phyloP scores from a whole-genome alignment of 2,888 invertebrate genomes.

The Phyllotreta cruciferae region DNA sequence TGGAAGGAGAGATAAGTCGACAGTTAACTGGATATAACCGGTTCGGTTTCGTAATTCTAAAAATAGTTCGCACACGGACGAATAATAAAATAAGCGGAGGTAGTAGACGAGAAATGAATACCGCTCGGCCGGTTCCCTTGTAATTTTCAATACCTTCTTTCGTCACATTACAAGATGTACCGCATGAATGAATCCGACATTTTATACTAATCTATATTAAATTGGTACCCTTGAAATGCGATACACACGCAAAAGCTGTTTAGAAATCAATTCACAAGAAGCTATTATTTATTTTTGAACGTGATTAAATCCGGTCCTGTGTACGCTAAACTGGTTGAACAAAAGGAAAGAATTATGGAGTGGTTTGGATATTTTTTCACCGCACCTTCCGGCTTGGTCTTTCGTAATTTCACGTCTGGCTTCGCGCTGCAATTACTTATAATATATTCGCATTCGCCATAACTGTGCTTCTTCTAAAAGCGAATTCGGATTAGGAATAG shows the following conservation, averaged over 20 bases:
- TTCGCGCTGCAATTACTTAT: neutral
- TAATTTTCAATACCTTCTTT: too few species aligned
- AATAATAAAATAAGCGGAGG: conserved; percentile 7
- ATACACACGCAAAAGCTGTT: too few species aligned
- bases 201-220: too few species aligned
- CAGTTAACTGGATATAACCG: conserved; percentile 42
- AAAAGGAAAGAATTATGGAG: neutral
- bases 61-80: conserved; percentile 35
- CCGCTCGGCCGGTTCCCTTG: neutral
- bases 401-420: conserved; percentile 9
- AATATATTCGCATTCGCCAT: neutral
- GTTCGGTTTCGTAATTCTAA: conserved; percentile 40
- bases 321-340: neutral
- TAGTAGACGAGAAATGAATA: neutral
- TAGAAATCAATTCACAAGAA: too few species aligned
- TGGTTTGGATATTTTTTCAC: conserved; percentile 23
- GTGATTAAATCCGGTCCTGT: neutral
- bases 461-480: neutral
- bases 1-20: conserved; percentile 37
- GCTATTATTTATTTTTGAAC: too few species aligned
- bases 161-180: too few species aligned
- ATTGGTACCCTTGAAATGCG: too few species aligned
- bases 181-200: too few species aligned
- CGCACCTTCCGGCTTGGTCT: conserved; percentile 34
- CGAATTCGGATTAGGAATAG: neutral